Evolutionary conservation across 2,888 invertebrate species (phyloP), one percentile per base, ranked within the genome.

Genomic region (Agrotis segetum): DNA sequence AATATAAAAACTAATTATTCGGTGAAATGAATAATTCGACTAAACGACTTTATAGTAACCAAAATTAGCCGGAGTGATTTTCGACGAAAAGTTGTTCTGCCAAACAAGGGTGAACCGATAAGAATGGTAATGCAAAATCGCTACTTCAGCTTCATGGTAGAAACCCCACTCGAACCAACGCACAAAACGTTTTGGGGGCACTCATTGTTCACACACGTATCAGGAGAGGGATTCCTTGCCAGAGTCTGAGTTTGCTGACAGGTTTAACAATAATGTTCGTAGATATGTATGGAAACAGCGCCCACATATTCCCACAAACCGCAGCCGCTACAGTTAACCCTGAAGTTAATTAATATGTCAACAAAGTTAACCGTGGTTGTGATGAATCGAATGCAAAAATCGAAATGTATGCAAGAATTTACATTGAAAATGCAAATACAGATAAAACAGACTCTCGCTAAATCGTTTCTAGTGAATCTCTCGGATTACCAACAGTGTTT

Each of bases 301-400:
- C 14, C 24, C 9, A 40, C 21, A 3, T 34, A 29, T 47, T 46
- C 16, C 21, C 13, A 14, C 44, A 46, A 34, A 71, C 46, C 14
- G 17, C 55, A 40, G 40, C 17, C 6, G 16, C 40, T 53, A 71
- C 34, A 34, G 47, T 61, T 71, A 40, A 52, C 17, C 13, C 52
- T 21, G 7, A 72, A 46, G 5, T 55, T 21, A 59, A 74, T 53
- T 17, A 29, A 21, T 53, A 29, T 49, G 19, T 9, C 40, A 58
- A 74, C 66, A 59, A 59, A 59, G 44, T 44, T 53, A n/a, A 67
- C 55, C 59, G 34, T 67, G 46, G 19, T 49, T 13, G 13, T 13
- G 40, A 34, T 50, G 19, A 34, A 50, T 50, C 46, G 46, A 55
- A 47, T 40, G 16, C 34, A 47, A 40, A 61, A 19, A 29, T 9